Conservation (phyloP, 2,888 invertebrate genomes). For the Limnephilus marmoratus region DNA sequence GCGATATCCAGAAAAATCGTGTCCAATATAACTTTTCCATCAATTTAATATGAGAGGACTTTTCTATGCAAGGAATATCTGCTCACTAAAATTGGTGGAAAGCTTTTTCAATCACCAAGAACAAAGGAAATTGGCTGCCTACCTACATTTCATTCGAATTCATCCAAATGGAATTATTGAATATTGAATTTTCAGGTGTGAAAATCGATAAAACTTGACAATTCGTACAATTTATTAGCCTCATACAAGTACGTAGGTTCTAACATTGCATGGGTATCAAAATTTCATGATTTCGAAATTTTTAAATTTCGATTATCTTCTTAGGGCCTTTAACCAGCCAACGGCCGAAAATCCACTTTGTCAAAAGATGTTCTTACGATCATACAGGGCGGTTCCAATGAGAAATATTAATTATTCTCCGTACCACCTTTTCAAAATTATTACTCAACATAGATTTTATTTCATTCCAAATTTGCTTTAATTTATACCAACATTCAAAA, state of each 20-base stretch:
- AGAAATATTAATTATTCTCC: too few species aligned
- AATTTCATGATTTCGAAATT: background rate
- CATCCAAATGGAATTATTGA: slow-evolving; percentile 52
- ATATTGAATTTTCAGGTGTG: slow-evolving; percentile 38
- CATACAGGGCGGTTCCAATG: too few species aligned
- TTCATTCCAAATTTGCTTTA: too few species aligned
- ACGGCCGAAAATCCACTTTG: too few species aligned
- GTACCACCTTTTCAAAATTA: too few species aligned
- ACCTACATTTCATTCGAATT: slow-evolving; percentile 35
- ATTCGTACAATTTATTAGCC: background rate
- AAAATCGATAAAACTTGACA: background rate
- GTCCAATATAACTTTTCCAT: background rate
- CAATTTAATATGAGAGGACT: background rate
- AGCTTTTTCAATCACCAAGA: slow-evolving; percentile 4
- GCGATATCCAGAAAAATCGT: background rate
- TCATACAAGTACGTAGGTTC: background rate
- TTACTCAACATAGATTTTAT: too few species aligned
- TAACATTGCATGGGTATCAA: background rate
- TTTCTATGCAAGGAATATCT: background rate
- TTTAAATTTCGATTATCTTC: too few species aligned
- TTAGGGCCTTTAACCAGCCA: too few species aligned
- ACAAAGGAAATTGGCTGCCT: slow-evolving; percentile 40
- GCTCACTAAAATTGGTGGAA: background rate
- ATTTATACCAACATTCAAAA: too few species aligned
- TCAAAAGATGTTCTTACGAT: too few species aligned